Evolutionary conservation across 2,113 vertebrate species (phyloP).

Genomic region (Galemys pyrenaicus): DNA sequence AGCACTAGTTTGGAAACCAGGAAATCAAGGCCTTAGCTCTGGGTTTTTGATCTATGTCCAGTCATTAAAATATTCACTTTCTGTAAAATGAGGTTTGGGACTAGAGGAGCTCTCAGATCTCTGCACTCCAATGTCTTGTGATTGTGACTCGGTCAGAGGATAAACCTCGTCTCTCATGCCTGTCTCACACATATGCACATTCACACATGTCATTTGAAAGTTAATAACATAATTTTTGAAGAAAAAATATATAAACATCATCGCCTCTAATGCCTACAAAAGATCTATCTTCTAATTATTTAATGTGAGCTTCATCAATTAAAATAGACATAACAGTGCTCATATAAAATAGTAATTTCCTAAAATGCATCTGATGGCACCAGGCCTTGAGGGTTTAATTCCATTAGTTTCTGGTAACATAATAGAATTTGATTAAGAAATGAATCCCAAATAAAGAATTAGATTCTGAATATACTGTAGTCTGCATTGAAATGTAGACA

Average conservation of each 20-base stretch:
- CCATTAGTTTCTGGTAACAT: conserved; percentile 13
- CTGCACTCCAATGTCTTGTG: neutral
- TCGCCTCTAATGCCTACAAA: neutral
- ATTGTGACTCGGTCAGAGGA: neutral
- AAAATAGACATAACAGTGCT: conserved; percentile 17
- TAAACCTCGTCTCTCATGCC: neutral
- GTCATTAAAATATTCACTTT: neutral
- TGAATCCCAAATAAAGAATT: neutral
- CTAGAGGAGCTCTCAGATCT: neutral
- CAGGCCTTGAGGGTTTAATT: neutral
- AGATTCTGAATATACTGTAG: neutral
- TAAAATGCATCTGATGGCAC: conserved; percentile 53
- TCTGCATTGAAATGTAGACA: neutral
- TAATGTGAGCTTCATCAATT: conserved; percentile 28
- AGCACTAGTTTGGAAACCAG: neutral
- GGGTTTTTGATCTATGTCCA: neutral
- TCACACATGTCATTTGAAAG: neutral
- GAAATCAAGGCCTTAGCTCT: neutral
- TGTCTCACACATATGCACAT: neutral
- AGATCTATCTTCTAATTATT: neutral
- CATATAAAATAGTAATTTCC: conserved; percentile 55
- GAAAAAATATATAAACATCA: neutral
- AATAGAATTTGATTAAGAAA: conserved; percentile 56
- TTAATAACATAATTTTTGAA: neutral
- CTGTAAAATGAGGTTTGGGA: neutral